Conservation (phyloP, 2,888 invertebrate species). For the Homarus gammarus region DNA sequence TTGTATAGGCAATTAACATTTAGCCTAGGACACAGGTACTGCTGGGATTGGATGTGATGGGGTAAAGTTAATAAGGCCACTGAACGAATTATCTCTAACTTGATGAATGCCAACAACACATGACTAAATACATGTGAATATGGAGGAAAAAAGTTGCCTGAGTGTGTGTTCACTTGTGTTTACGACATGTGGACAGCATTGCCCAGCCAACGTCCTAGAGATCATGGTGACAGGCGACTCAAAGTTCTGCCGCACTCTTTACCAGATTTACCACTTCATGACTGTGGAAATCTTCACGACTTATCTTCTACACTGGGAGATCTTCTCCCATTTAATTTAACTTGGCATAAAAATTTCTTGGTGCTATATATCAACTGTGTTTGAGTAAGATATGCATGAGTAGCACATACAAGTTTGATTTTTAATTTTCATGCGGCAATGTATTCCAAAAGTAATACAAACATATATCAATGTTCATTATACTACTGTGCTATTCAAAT, state of each 20-base stretch:
- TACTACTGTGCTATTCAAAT: slow-evolving; percentile 13
- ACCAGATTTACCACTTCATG: slow-evolving; percentile 29
- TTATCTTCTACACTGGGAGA: not conserved
- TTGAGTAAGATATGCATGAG: not conserved
- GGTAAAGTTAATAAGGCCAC: slow-evolving; percentile 25
- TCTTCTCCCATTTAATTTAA: not conserved
- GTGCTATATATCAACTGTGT: not conserved
- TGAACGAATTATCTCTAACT: slow-evolving; percentile 4
- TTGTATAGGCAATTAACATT: not conserved
- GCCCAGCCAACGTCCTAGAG: slow-evolving; percentile 38
- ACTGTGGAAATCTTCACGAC: slow-evolving; percentile 1
- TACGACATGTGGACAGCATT: slow-evolving; percentile 15
- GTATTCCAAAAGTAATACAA: not conserved
- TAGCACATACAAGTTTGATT: slow-evolving; percentile 9
- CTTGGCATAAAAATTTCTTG: not conserved
- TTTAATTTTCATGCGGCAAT: slow-evolving; percentile 27
- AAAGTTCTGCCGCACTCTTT: slow-evolving; percentile 24
- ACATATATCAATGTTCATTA: not conserved
- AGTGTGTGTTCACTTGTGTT: slow-evolving; percentile 28
- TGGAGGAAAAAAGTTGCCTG: slow-evolving; percentile 45
- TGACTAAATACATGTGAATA: not conserved
- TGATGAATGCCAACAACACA: slow-evolving; percentile 34
- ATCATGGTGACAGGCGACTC: slow-evolving; percentile 32
- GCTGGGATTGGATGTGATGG: not conserved
- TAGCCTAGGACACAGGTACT: not conserved